These are phyloP conservation scores for Aphaenogaster floridana DNA, from an alignment of 1,140 invertebrate species.

Conservation along the genomic window DNA sequence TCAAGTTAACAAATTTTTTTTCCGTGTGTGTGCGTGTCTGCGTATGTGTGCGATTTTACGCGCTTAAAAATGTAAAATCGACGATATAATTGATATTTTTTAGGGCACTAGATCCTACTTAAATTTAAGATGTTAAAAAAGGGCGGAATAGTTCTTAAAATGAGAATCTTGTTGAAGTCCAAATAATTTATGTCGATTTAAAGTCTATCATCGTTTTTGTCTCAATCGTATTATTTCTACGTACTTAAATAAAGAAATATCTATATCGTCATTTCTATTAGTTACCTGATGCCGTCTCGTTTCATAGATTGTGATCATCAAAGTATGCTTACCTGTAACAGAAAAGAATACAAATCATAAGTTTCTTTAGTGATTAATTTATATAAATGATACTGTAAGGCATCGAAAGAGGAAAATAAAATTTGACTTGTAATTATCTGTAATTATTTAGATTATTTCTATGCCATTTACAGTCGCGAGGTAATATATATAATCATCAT, in stretches of 20 bases:
- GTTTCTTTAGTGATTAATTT: background rate
- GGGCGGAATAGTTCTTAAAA: background rate
- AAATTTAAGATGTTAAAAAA: background rate
- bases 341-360: constrained; percentile 55
- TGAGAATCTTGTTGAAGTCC: background rate
- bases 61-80: background rate
- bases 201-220: background rate
- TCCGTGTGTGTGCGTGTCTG: too few species aligned
- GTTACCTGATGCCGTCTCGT: background rate
- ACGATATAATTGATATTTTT: background rate
- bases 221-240: constrained; percentile 23
- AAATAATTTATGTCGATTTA: background rate
- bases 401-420: background rate
- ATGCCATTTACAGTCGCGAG: background rate
- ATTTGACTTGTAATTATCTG: background rate
- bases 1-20: too few species aligned
- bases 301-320: background rate
- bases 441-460: background rate
- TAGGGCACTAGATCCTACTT: background rate
- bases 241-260: background rate
- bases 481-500: background rate
- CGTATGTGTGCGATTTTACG: background rate
- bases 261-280: background rate
- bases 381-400: background rate
- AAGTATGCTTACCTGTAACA: constrained; percentile 74